phyloP scores from a whole-genome alignment of 1,140 invertebrate genomes.

The Megathymus violae region DNA sequence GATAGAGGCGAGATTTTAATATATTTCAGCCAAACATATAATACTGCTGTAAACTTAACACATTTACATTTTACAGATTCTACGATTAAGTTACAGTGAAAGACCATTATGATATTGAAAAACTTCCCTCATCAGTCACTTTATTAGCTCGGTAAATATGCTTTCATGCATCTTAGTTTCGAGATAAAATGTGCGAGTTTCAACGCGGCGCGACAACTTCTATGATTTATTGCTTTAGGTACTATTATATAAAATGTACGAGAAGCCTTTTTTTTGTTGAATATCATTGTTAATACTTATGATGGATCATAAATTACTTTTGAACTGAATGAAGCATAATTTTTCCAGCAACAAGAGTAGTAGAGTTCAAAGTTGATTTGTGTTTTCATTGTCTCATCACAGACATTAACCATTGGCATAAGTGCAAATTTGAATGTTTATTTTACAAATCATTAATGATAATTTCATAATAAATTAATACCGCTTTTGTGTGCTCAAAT shows the following conservation, averaged over 20 bases:
- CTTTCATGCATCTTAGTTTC: constrained; percentile 17
- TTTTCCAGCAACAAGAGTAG: no score
- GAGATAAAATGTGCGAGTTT: constrained; percentile 7
- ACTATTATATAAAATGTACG: not conserved
- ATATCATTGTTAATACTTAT: not conserved
- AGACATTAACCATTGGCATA: no score
- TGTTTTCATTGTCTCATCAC: no score
- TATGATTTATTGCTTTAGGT: constrained; percentile 7
- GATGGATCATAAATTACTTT: no score
- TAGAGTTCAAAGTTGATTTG: no score
- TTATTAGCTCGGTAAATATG: constrained; percentile 16
- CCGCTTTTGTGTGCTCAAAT: no score
- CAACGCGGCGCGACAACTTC: constrained; percentile 19
- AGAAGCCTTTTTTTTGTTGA: not conserved
- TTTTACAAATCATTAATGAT: no score
- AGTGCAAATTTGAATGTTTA: no score
- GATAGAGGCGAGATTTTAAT: no score
- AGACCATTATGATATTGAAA: constrained; percentile 32
- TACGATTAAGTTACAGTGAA: constrained; percentile 12
- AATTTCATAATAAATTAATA: no score
- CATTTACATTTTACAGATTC: not conserved
- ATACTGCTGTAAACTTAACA: constrained; percentile 1
- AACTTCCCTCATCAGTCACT: constrained; percentile 31
- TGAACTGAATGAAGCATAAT: no score
- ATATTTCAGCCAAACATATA: no score